Evolutionary conservation across 2,797 vertebrate genomes (phyloP).

Genomic region (Chelmon rostratus): DNA sequence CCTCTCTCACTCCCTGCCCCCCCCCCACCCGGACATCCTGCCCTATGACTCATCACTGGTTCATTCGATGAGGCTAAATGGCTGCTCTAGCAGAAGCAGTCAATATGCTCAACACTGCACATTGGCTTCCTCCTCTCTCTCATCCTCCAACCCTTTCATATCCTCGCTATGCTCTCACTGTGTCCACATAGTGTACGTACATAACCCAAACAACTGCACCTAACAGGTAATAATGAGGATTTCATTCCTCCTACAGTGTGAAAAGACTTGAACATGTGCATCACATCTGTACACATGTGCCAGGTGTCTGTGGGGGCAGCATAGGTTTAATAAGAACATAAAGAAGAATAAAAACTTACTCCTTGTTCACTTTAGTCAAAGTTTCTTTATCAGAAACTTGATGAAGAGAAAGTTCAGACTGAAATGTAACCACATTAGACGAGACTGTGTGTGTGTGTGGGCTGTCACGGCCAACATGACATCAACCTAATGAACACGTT

Average conservation of each 20-base stretch:
- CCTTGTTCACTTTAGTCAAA: not conserved
- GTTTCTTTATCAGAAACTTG: not conserved
- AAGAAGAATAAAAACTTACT: not conserved
- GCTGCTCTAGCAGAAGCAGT: conserved; percentile 77
- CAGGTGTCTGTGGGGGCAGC: not conserved
- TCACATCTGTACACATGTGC: not conserved
- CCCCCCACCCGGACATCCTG: not conserved
- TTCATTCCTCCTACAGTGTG: not conserved
- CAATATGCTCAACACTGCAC: conserved; percentile 71
- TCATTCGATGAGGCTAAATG: conserved; percentile 79
- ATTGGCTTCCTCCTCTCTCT: conserved; percentile 26
- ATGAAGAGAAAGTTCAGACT: not conserved
- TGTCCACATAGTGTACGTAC: not conserved
- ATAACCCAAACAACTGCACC: not conserved
- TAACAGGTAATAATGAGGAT: not conserved
- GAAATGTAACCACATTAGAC: not conserved
- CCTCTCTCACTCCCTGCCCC: conserved; percentile 5
- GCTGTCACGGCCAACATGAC: not conserved
- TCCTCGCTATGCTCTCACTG: conserved; percentile 14
- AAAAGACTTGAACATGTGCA: no score
- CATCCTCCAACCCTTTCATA: conserved; percentile 11
- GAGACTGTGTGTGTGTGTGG: not conserved
- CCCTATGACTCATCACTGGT: conserved; percentile 77
- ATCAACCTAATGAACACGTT: not conserved
- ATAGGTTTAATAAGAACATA: not conserved